Percentiles rank a stretch among this genome's conserved stretches.
These are phyloP conservation scores for Propithecus perrieri DNA, from an alignment of 2,797 vertebrate species.

Conservation along the genomic window DNA sequence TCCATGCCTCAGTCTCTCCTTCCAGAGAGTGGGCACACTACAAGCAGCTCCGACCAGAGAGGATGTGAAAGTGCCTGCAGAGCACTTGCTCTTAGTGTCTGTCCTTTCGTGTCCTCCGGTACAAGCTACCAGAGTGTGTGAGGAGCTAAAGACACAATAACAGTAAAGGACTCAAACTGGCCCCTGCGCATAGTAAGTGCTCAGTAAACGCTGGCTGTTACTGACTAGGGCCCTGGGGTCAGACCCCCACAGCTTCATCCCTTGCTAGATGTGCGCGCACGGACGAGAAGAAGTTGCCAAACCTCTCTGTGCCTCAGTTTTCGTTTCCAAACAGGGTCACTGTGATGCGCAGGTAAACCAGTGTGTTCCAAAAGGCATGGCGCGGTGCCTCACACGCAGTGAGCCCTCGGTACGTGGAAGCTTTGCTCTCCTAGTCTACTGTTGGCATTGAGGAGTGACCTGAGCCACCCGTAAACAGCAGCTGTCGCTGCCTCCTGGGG, in stretches of 20 bases:
- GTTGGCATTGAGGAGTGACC: neutral
- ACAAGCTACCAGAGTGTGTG: neutral
- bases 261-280: neutral
- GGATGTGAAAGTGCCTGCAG: neutral
- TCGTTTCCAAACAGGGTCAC: neutral
- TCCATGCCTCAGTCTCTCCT: neutral
- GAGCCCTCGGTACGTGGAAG: neutral
- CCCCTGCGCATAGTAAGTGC: fast-evolving
- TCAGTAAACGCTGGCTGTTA: neutral
- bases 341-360: neutral
- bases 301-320: neutral
- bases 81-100: neutral
- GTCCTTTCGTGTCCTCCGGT: neutral
- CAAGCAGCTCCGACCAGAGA: neutral
- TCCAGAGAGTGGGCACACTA: neutral
- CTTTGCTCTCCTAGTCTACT: fast-evolving
- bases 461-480: fast-evolving
- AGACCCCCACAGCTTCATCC: fast-evolving
- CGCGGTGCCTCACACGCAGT: fast-evolving
- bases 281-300: neutral
- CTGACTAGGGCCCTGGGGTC: neutral
- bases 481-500: neutral
- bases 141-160: neutral
- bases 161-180: neutral
- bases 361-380: fast-evolving